Base-by-base conservation (phyloP, 2,113 vertebrate species). In the Rhipidura dahli region DNA sequence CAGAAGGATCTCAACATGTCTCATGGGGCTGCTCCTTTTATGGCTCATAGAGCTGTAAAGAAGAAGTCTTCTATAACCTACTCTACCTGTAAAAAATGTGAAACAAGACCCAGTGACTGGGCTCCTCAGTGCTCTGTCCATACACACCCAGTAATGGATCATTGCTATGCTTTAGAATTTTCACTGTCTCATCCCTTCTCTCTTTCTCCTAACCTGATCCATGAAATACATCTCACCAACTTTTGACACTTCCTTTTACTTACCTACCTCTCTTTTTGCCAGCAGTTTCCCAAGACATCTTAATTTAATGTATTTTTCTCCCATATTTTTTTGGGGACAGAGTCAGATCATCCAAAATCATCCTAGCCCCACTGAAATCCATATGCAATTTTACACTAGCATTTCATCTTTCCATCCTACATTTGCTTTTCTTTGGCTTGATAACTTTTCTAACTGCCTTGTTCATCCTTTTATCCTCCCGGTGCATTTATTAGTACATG, bases 401-500 rank as follows among this genome's bases (percentile, higher is more conserved):
- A 56, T 79, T 79, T 94, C 56, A 54, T 44, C 40, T 40, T 87
- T 85, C 47, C 15, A 59, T 44, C 50, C n/a, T 68, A 39, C 23
- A 1, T 83, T 63, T 83, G 51, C 37, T 71, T 68, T 94, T 83
- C 28, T 87, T 79, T 64, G 64, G 11, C 57, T 88, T 91, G 78
- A 94, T 95, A 95, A 60, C 69, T 87, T 95, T 95, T 59, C 86
- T 6, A 90, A 92, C 65, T 89, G 71, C 87, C 63, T 87, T 80
- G 66, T 91, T 93, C 76, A 95, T 95, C 39, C 68, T 83, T 93
- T 81, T 87, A 77, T 91, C 59, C 73, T 94, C 40, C 51, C 50
- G 15, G 37, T 23, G 27, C 79, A 78, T 96, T 96, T 96, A 94
- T 96, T 96, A 94, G 78, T 96, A 97, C 92, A 93, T 91, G 83